Evolutionary conservation across 2,113 vertebrate species (phyloP), one percentile per base, ranked within the genome.

Genomic region (Brachypodius melanocephalos): DNA sequence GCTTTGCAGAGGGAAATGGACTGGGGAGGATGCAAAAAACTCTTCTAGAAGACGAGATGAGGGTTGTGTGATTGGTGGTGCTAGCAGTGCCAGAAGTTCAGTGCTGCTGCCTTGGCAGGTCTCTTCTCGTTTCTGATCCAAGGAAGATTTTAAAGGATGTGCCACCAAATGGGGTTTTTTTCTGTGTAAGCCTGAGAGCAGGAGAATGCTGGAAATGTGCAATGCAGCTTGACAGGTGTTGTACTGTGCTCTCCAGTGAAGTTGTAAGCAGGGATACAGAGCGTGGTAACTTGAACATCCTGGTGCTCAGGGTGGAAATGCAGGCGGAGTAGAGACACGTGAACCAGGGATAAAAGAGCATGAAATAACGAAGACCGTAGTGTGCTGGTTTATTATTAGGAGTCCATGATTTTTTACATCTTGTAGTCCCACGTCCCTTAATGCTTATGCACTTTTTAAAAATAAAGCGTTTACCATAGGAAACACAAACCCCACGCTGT

Each of bases 401-500:
- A 52, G 25, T 8, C 52, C 28, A 1, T 31, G 34, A 19, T 46
- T 54, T 69, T 58, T 42, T n/a, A 18, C 25, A 17, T 24, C 19
- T 42, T 32, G 19, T 38, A 10, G 45, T 40, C 31, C 22, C 32
- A 1, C 3, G 17, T 14, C 42, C 2, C 21, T 31, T 17, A 19
- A 25, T 42, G 10, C 31, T 42, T 16, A 12, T 4, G 46, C 17
- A 7, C 11, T 4, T 8, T 49, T 38, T 5, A n/a, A 61, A 34
- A 21, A 46, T 6, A 1, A 32, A 28, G 8, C 2, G 40, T 54
- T 83, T 19, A 5, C 45, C 29, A 3, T 4, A 2, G 11, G 26
- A 17, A 49, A 20, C 34, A 8, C 32, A 6, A 16, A 14, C 0
- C 1, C 14, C 7, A 5, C 14, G 22, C 20, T 10, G 2, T 5